Evolutionary conservation across 2,113 vertebrate species (phyloP).

Genomic region (Scopus umbretta): DNA sequence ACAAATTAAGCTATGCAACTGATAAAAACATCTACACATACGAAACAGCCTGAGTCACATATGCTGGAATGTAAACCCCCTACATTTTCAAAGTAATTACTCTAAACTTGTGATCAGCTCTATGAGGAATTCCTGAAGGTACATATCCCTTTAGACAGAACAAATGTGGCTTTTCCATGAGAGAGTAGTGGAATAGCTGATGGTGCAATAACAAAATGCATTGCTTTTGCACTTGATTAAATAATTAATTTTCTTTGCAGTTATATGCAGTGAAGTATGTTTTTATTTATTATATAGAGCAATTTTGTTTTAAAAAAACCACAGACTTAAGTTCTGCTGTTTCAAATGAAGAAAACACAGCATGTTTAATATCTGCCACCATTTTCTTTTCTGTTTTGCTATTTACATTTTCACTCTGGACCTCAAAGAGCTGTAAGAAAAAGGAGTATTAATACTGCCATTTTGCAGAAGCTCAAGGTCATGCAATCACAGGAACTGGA

Average conservation of each 20-base stretch:
- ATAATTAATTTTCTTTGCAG: neutral
- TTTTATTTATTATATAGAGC: neutral
- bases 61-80: neutral
- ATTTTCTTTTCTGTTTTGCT: neutral
- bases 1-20: neutral
- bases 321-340: neutral
- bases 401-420: neutral
- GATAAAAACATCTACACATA: neutral
- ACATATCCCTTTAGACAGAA: neutral
- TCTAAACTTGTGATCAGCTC: neutral
- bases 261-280: neutral
- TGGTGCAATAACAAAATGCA: neutral
- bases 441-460: neutral
- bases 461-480: neutral
- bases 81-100: neutral
- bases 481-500: neutral
- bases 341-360: neutral
- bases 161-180: neutral
- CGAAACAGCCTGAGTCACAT: neutral
- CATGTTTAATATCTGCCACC: neutral
- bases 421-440: neutral
- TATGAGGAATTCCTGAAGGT: neutral
- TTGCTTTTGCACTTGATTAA: neutral
- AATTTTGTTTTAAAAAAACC: neutral
- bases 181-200: neutral